phyloP scores from a whole-genome alignment of 1,140 invertebrate genomes.

The Choristoneura fumiferana region DNA sequence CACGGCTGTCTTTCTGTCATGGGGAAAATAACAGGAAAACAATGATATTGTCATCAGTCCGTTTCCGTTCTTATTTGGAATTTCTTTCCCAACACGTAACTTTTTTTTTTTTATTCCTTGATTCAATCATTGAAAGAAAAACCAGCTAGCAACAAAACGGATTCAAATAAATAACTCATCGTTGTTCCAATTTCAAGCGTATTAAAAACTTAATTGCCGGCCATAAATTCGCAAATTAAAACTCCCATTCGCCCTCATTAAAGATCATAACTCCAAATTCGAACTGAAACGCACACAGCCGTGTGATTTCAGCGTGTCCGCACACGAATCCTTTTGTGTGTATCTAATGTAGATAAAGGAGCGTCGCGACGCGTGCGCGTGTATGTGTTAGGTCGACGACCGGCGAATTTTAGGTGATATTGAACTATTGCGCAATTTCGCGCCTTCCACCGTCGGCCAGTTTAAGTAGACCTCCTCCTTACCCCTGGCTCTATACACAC shows the following conservation, averaged over 20 bases:
- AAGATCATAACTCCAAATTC: conserved; percentile 13
- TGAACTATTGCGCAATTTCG: conserved; percentile 25
- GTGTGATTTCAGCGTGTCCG: not conserved
- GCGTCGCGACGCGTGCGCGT: conserved; percentile 31
- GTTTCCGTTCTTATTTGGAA: too few relatives aligned
- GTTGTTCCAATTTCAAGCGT: not conserved
- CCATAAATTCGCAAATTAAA: conserved; percentile 13
- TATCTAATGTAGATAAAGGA: conserved; percentile 15
- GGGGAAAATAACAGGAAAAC: too few relatives aligned
- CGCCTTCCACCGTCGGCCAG: conserved; percentile 7
- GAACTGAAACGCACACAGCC: conserved; percentile 11
- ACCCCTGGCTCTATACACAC: not conserved
- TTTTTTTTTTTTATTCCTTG: too few relatives aligned
- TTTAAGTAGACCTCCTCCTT: not conserved
- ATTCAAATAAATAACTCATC: not conserved
- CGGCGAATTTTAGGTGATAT: conserved; percentile 22
- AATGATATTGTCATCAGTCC: too few relatives aligned
- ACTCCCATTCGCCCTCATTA: conserved; percentile 13
- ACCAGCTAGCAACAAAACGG: not conserved
- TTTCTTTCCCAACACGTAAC: too few relatives aligned
- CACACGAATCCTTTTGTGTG: not conserved
- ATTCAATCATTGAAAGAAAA: too few relatives aligned
- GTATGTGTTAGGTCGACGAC: conserved; percentile 27
- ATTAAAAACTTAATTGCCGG: conserved; percentile 6
- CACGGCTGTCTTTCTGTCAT: too few relatives aligned